Evolutionary conservation across 1,140 invertebrate genomes (phyloP).

Genomic region (Anoplophora glabripennis): DNA sequence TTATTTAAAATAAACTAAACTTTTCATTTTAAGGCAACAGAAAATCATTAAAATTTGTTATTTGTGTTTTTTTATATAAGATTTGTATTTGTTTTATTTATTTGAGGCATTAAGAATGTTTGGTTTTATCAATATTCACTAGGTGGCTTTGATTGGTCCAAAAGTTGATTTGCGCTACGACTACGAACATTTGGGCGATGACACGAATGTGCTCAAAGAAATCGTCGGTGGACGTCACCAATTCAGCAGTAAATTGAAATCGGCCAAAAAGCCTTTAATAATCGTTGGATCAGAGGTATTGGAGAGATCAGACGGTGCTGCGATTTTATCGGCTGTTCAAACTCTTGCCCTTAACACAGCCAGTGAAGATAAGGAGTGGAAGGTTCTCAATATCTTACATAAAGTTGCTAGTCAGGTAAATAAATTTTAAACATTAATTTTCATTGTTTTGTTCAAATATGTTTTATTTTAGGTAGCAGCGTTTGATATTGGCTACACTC

Average conservation of each 20-base stretch:
- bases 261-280: constrained; percentile 86
- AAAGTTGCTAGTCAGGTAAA: constrained; percentile 81
- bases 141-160: constrained; percentile 80
- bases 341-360: constrained; percentile 61
- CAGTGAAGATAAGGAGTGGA: constrained; percentile 51
- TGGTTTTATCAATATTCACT: not conserved
- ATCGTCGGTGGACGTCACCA: constrained; percentile 73
- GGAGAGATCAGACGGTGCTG: constrained; percentile 73
- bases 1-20: too few species aligned
- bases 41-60: too few species aligned
- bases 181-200: constrained; percentile 87
- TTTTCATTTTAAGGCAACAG: too few species aligned
- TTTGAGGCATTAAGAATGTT: too few species aligned
- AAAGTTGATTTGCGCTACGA: constrained; percentile 93
- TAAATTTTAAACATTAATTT: not conserved
- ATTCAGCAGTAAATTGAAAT: constrained; percentile 69
- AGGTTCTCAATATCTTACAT: constrained; percentile 88
- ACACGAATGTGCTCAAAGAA: constrained; percentile 67
- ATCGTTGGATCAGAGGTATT: constrained; percentile 87
- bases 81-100: too few species aligned
- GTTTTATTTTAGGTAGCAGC: constrained; percentile 67
- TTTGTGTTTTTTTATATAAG: too few species aligned
- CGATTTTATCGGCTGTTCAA: constrained; percentile 73
- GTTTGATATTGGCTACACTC: constrained; percentile 89
- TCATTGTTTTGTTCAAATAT: not conserved